A percentile compares a stretch with the other conserved stretches of the same genome.
Evolutionary conservation across 2,797 vertebrate genomes (phyloP).

Genomic region (Sebastes baramenuke): DNA sequence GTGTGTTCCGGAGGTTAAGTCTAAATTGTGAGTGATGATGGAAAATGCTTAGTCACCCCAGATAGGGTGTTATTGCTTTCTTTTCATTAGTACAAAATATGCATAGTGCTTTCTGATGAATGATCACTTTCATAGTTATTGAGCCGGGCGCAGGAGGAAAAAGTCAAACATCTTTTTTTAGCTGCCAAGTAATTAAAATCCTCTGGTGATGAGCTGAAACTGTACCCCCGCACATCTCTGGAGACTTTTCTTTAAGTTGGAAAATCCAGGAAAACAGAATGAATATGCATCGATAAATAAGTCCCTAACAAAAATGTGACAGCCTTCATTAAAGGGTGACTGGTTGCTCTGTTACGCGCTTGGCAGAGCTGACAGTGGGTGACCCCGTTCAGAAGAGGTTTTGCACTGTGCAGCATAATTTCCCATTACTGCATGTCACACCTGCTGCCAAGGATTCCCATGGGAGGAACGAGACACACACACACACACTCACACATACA

Average conservation of each 20-base stretch:
- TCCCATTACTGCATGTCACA: conserved; percentile 84
- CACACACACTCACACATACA: conserved; percentile 32
- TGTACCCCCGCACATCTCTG: conserved; percentile 37
- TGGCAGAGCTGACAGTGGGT: conserved; percentile 76
- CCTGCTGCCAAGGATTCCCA: conserved; percentile 78
- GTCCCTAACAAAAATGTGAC: conserved; percentile 65
- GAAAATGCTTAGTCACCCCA: conserved; percentile 30
- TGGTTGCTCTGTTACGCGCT: conserved; percentile 65
- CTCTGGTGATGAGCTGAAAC: conserved; percentile 37
- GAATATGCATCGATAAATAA: conserved; percentile 71
- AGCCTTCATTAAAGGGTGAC: conserved; percentile 78
- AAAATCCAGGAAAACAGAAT: conserved; percentile 53
- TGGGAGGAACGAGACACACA: conserved; percentile 54
- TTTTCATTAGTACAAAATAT: not conserved
- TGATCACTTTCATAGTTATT: conserved; percentile 53
- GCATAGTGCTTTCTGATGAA: conserved; percentile 41
- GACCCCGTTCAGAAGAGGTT: conserved; percentile 78
- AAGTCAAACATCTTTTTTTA: conserved; percentile 6
- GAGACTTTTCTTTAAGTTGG: conserved; percentile 48
- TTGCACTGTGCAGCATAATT: conserved; percentile 82
- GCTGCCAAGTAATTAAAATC: conserved; percentile 48
- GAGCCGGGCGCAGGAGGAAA: conserved; percentile 25
- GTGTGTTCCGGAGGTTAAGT: not conserved
- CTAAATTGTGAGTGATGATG: not conserved
- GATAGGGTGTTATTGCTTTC: not conserved